Base-by-base conservation (phyloP, 2,113 vertebrate genomes). In the Heterotis niloticus region DNA sequence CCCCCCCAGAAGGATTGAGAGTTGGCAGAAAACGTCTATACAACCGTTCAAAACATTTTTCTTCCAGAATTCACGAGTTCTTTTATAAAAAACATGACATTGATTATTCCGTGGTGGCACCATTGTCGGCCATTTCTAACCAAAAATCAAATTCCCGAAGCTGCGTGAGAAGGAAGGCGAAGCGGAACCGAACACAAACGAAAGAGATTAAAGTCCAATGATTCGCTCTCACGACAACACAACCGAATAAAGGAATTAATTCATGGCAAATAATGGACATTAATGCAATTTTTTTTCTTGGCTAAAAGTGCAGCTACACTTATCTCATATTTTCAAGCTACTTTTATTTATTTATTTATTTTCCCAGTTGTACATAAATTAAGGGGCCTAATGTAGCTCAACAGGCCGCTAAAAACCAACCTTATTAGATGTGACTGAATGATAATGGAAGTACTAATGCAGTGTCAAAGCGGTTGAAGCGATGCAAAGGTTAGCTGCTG, bases 351-450 rank as follows among this genome's bases (percentile, higher is more conserved):
- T 85, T 80, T 74, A 44, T 44, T 44, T 44, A 4, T 44, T 44
- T n/a, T n/a, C n/a, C n/a, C n/a, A 7, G 52, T 68, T 60, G 70
- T 78, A 81, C 85, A 83, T 86, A 82, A 84, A 87, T 88, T 84
- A 86, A 82, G 65, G 62, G 78, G 78, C 82, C 83, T 87, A 83
- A 87, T 85, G 86, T 86, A 69, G 79, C 56, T 76, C 82, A 23
- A 29, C 76, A 71, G 81, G 84, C 70, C 75, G 83, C 64, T 20
- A 52, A 76, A 81, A 84, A 83, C 70, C 85, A 86, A 80, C 83
- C 81, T 90, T 86, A 90, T 91, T 88, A 89, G 87, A 90, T 90
- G 86, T 86, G 88, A 90, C 87, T 89, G 86, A 88, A 88, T 88
- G 86, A 89, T 91, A 90, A 91, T 91, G 84, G 85, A 88, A 70